Conservation (phyloP, 1,140 invertebrate species). For the Neodiprion lecontei region DNA sequence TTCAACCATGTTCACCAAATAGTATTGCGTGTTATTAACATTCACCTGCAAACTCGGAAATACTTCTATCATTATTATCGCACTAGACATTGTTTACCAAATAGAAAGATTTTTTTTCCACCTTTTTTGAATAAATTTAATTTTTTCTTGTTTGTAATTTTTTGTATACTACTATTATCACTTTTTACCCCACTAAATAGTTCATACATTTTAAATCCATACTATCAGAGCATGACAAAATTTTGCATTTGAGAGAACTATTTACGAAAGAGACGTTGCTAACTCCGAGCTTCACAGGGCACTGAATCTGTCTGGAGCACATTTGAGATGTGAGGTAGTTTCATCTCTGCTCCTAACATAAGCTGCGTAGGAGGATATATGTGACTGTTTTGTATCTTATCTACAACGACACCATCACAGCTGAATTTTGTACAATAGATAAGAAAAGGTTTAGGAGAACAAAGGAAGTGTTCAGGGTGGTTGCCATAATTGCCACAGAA, state of each 20-base stretch:
- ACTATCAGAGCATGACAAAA: no score
- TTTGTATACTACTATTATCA: no score
- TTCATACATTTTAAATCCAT: no score
- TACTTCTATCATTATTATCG: background rate
- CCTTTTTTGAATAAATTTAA: background rate
- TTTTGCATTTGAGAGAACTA: background rate
- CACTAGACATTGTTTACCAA: background rate
- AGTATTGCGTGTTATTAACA: background rate
- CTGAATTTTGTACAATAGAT: background rate
- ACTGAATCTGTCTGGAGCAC: background rate
- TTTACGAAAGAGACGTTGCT: background rate
- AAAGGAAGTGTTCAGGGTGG: background rate
- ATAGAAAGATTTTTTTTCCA: no score
- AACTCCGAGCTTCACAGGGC: background rate
- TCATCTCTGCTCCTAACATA: background rate
- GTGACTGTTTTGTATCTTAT: conserved; percentile 1
- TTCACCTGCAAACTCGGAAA: background rate
- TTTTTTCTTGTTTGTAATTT: background rate
- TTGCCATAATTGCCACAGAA: background rate
- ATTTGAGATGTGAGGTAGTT: conserved; percentile 5
- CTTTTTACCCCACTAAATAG: no score
- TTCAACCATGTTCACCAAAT: no score
- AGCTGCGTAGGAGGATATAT: background rate
- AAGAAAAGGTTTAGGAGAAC: background rate
- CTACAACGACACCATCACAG: background rate